Evolutionary conservation across 2,113 vertebrate species (phyloP), one percentile per base, ranked within the genome.

Genomic region (Cinclus mexicanus): DNA sequence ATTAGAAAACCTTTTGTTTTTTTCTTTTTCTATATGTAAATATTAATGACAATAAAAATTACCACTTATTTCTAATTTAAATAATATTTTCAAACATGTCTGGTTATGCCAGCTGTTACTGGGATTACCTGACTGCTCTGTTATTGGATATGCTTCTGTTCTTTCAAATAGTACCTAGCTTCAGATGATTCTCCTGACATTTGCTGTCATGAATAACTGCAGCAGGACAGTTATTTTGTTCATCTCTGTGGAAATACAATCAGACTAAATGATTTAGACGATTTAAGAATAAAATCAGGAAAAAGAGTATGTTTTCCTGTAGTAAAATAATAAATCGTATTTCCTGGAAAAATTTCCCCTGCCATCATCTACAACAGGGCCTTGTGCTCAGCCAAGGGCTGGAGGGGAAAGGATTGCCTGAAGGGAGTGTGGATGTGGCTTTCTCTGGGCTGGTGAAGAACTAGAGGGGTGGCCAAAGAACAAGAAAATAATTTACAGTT

Each of bases 361-460:
- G 47, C 65, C 17, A 2, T 61, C 31, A 23, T 46, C 31, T 65
- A 16, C 20, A 20, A 39, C 28, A 59, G 42, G 19, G 28, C 28
- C 82, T 81, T 0, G 0, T 1, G 3, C 46, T 61, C 1, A 0
- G 52, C 28, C 47, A 63, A 78, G 63, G 35, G 22, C 42, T 56
- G 29, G 47, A 67, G n/a, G 23, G 11, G 17, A 13, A 74, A 65
- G 50, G 23, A 21, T 7, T 84, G 17, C 29, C 61, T 37, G 9
- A 65, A 50, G 0, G 3, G 35, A 68, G 16, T 4, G 24, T 75
- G 52, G 50, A 50, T 87, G 10, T 25, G 22, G 13, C 8, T 15
- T 74, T 61, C 28, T 84, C 29, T 4, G 9, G 31, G 37, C 31
- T 11, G 2, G 19, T 9, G 3, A 41, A 75, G 60, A 50, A 21